Conservation (phyloP, 2,113 vertebrate genomes). For the Argyrosomus japonicus region DNA sequence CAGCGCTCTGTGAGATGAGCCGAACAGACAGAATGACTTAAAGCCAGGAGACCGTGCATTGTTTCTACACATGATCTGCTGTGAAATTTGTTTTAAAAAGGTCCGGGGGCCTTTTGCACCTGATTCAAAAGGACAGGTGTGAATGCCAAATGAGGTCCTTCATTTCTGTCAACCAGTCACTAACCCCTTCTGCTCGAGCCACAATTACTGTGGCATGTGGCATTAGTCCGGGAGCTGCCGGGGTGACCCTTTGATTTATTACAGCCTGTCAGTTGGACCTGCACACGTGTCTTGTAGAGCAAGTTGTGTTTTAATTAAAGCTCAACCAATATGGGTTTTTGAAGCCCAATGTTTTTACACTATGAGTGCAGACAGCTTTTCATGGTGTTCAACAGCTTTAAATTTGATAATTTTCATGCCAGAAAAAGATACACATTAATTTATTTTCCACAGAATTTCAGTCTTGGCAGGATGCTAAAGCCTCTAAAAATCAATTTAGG, state of each 20-base stretch:
- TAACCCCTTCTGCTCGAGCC: slow-evolving; percentile 57
- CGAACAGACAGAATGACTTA: slow-evolving; percentile 38
- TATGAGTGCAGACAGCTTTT: slow-evolving; percentile 19
- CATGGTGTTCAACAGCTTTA: slow-evolving; percentile 22
- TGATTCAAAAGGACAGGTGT: slow-evolving; percentile 67
- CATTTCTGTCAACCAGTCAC: slow-evolving; percentile 64
- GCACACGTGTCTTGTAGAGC: slow-evolving; percentile 44
- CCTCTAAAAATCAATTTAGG: slow-evolving; percentile 56
- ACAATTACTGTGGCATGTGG: slow-evolving; percentile 71
- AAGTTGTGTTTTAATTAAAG: slow-evolving; percentile 68
- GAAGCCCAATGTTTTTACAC: slow-evolving; percentile 35
- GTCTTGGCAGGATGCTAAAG: slow-evolving; percentile 56
- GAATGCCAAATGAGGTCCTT: slow-evolving; percentile 71
- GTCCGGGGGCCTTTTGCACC: slow-evolving; percentile 19
- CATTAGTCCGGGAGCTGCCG: slow-evolving; percentile 67
- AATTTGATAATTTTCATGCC: slow-evolving; percentile 33
- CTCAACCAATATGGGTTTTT: slow-evolving; percentile 36
- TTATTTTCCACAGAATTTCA: slow-evolving; percentile 40
- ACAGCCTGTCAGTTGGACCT: slow-evolving; percentile 59
- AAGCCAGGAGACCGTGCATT: slow-evolving; percentile 36
- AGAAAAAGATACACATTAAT: slow-evolving; percentile 13
- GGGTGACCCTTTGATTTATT: slow-evolving; percentile 79
- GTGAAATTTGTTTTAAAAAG: slow-evolving; percentile 52
- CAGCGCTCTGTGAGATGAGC: slow-evolving; percentile 64
- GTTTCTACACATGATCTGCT: slow-evolving; percentile 55